These are phyloP conservation scores for Aleiodes testaceus DNA, from an alignment of 2,888 invertebrate species.

Conservation along the genomic window DNA sequence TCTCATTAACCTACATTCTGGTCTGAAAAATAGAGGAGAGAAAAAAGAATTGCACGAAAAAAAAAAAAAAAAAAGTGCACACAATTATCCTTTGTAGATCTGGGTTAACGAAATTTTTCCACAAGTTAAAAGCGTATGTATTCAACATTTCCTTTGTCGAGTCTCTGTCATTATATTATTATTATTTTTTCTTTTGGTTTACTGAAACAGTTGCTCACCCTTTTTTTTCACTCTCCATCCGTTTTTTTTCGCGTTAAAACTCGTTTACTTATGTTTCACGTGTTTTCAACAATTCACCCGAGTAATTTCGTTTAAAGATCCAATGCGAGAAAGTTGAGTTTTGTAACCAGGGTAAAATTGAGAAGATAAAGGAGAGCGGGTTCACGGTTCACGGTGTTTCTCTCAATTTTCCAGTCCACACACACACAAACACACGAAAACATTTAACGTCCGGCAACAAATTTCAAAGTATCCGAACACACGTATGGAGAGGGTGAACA, in stretches of 20 bases:
- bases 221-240: background rate
- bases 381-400: conserved; percentile 29
- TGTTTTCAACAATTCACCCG: conserved; percentile 21
- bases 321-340: background rate
- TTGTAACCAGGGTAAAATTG: conserved; percentile 3
- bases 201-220: conserved; percentile 2
- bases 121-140: background rate
- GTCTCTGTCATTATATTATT: conserved; percentile 26
- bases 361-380: background rate
- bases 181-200: background rate
- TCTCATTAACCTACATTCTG: conserved; percentile 34
- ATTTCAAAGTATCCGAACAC: conserved; percentile 32
- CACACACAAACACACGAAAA: background rate
- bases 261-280: background rate
- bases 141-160: conserved; percentile 20
- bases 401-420: conserved; percentile 39
- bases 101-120: conserved; percentile 10
- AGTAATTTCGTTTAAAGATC: conserved; percentile 27
- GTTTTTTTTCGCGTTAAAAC: background rate
- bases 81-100: conserved; percentile 29
- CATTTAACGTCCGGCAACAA: conserved; percentile 37
- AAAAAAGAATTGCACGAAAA: background rate
- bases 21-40: background rate
- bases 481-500: background rate
- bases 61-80: conserved; percentile 14